A percentile compares a stretch with the other conserved stretches of the same genome.
phyloP scores from a whole-genome alignment of 2,888 invertebrate genomes.

The Gymnocheta viridis region DNA sequence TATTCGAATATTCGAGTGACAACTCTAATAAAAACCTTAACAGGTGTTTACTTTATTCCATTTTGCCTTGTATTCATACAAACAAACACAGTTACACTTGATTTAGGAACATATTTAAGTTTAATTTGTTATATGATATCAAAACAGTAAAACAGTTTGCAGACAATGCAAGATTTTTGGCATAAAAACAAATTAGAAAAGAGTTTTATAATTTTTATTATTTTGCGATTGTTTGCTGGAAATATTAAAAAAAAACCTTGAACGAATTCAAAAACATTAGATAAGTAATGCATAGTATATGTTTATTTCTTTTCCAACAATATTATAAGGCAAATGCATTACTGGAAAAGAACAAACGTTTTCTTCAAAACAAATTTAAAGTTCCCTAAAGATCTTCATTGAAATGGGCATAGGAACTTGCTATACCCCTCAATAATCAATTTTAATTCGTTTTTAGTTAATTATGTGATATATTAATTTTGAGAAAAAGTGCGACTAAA shows the following conservation, averaged over 20 bases:
- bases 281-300: too few relatives aligned
- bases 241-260: constrained; percentile 32
- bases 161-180: constrained; percentile 12
- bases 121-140: constrained; percentile 41
- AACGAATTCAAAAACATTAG: constrained; percentile 48
- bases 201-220: not conserved
- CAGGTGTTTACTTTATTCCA: constrained; percentile 57
- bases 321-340: not conserved
- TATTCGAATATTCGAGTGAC: too few relatives aligned
- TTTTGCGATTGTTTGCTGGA: not conserved
- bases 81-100: constrained; percentile 8
- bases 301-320: not conserved
- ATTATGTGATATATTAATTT: too few relatives aligned
- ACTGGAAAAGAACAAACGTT: not conserved
- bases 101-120: constrained; percentile 16
- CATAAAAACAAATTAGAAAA: not conserved
- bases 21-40: constrained; percentile 7
- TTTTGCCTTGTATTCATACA: constrained; percentile 1
- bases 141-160: constrained; percentile 31
- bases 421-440: too few relatives aligned
- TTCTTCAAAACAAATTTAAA: too few relatives aligned
- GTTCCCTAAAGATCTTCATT: too few relatives aligned
- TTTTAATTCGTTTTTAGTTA: too few relatives aligned
- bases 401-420: too few relatives aligned
- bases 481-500: too few relatives aligned